Base-by-base conservation (phyloP, 2,888 invertebrate genomes). In the Gryllus longicercus region DNA sequence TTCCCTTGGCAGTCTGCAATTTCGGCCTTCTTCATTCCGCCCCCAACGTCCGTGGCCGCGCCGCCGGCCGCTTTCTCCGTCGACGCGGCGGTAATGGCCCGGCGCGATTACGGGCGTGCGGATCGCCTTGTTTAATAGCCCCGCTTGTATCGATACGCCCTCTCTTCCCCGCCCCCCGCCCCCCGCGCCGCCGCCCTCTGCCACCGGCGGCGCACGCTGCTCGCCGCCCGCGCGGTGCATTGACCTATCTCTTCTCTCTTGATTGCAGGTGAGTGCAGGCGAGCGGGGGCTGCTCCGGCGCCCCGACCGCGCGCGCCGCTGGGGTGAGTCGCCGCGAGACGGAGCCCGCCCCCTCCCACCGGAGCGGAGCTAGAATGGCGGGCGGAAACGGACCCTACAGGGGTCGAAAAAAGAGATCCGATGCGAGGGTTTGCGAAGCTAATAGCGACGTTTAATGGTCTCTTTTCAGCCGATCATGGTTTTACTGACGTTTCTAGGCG, bases 261-360 rank as follows among this genome's bases (percentile, higher is more conserved):
- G 63, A 16, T 63, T 63, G 63, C 63, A 63, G 63, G 63, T 63
- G 63, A 63, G 63, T 63, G n/a, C 63, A n/a, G 63, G 63, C n/a
- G 14, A 18, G 14, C 63, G 16, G 16, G 16, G 16, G 16, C n/a
- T 14, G 16, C 18, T 18, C 63, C 5, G 14, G 2, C 63, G 16
- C n/a, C 63, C 63, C n/a, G 16, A 18, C 63, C 14, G 63, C 63
- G n/a, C 63, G 63, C 16, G 63, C 38, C 38, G 38, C 38, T 38
- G 38, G 38, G 38, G 38, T 38, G 38, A 38, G 38, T 38, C 38
- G 38, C 38, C 38, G 2, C 8, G 38, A 8, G 38, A 38, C 38
- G 38, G 8, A 8, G 38, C 8, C 38, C 38, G 38, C 38, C 38
- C 38, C 38, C 38, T 38, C 38, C 38, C 38, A 0, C 38, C 38